Conservation (phyloP, 2,113 vertebrate species). For the Alligator sinensis region DNA sequence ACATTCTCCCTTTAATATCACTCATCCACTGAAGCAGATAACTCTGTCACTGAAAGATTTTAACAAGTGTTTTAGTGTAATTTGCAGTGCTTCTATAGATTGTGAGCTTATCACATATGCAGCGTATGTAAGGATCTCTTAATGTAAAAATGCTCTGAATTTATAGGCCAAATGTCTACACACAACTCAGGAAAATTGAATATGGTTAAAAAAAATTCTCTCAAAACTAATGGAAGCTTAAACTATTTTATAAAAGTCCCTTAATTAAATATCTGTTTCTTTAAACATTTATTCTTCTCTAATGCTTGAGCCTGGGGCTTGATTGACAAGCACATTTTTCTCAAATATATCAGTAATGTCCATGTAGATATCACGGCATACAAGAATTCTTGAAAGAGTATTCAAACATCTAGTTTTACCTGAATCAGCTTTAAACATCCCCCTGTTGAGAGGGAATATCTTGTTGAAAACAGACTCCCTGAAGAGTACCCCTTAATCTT, state of each 20-base stretch:
- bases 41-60: neutral
- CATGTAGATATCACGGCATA: neutral
- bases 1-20: neutral
- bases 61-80: neutral
- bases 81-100: neutral
- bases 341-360: neutral
- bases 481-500: constrained; percentile 56
- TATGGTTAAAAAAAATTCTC: neutral
- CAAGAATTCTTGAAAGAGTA: neutral
- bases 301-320: neutral
- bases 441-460: neutral
- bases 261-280: neutral
- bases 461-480: constrained; percentile 63
- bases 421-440: constrained; percentile 12
- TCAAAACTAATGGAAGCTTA: neutral
- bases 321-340: constrained; percentile 13
- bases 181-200: neutral
- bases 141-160: constrained; percentile 2
- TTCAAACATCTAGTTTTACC: constrained; percentile 4
- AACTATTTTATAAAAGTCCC: neutral
- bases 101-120: neutral
- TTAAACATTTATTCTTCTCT: neutral
- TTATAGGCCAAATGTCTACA: neutral
- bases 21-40: neutral
- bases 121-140: neutral